phyloP scores from a whole-genome alignment of 2,113 vertebrate genomes.

The Pseudopipra pipra region DNA sequence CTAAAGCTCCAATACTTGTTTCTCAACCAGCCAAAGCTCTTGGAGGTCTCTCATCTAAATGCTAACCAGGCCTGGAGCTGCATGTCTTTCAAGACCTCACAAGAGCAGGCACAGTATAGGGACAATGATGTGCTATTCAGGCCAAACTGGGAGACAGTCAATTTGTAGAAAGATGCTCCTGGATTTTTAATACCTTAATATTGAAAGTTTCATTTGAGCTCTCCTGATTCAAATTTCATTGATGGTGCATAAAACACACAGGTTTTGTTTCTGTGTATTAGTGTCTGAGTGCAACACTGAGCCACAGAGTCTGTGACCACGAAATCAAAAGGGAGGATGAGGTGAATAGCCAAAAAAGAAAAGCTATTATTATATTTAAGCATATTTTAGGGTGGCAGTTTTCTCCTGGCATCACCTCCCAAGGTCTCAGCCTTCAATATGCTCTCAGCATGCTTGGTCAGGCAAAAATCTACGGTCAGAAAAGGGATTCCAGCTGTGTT shows the following conservation, averaged over 20 bases:
- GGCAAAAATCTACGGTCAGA: not conserved
- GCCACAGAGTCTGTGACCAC: not conserved
- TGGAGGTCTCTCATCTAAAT: constrained; percentile 1
- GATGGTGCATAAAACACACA: not conserved
- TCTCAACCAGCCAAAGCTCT: constrained; percentile 15
- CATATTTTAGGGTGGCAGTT: not conserved
- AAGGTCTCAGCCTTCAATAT: not conserved
- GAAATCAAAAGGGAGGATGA: not conserved
- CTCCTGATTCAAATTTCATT: not conserved
- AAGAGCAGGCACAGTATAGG: not conserved
- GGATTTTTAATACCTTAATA: not conserved
- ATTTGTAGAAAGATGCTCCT: not conserved
- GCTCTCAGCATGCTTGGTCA: not conserved
- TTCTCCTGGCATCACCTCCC: not conserved
- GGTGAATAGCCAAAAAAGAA: not conserved
- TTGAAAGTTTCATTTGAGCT: not conserved
- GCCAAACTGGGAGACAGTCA: not conserved
- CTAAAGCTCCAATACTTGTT: not conserved
- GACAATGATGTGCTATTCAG: accelerated
- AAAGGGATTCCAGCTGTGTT: not conserved
- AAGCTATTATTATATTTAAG: not conserved
- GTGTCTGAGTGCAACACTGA: not conserved
- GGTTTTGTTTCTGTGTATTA: not conserved
- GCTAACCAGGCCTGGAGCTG: not conserved
- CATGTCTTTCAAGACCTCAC: not conserved